phyloP scores from a whole-genome alignment of 2,113 vertebrate genomes.

The Platysteira castanea region DNA sequence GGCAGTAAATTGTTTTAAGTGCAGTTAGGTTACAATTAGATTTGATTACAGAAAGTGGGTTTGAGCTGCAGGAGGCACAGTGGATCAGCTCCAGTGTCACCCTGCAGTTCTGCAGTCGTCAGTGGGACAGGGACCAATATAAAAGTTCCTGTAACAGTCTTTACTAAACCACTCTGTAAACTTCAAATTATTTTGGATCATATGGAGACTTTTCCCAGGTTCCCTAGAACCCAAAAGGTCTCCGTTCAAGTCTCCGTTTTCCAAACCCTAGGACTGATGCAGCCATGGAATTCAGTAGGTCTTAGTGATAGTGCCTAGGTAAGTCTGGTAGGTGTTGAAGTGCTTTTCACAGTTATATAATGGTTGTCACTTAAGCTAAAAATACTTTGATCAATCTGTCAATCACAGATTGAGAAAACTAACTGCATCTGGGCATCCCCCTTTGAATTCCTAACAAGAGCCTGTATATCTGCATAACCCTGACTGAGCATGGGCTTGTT shows the following conservation, averaged over 20 bases:
- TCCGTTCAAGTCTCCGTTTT: neutral
- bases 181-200: neutral
- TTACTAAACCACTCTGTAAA: neutral
- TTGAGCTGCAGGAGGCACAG: neutral
- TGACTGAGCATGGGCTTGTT: neutral
- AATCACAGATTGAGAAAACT: neutral
- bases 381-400: neutral
- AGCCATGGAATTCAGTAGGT: neutral
- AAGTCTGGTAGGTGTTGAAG: neutral
- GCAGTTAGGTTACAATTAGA: neutral
- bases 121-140: neutral
- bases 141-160: neutral
- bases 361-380: neutral
- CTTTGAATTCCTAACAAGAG: neutral
- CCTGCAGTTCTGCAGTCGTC: neutral
- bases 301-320: neutral
- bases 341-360: neutral
- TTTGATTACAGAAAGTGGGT: neutral
- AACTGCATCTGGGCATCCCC: neutral
- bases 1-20: neutral
- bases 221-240: neutral
- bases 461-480: neutral
- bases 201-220: neutral
- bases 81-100: neutral
- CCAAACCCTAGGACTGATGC: neutral